Evolutionary conservation across 1,140 invertebrate genomes (phyloP), one percentile per base, ranked within the genome.

Genomic region (Brachionus calyciflorus): DNA sequence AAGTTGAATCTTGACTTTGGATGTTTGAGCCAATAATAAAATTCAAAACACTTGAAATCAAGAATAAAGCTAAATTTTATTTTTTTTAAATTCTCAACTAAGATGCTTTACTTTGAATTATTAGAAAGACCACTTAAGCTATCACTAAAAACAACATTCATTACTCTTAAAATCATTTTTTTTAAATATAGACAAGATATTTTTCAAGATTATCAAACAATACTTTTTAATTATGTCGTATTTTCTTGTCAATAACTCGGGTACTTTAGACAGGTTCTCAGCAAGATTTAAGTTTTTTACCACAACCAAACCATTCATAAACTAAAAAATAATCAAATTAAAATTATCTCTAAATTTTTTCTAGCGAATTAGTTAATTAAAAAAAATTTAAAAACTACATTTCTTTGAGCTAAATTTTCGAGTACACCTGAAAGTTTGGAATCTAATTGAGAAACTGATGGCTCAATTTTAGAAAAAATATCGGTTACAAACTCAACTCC

Each of bases 211-310:
- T n/a, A 17, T 53, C 19, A 6, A 26, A 26, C 21, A 53, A 53
- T 60, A 60, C 55, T 65, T 65, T 24, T 65, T 65, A n/a, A 65
- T 26, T 65, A 17, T 46, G 14, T 41, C 2, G 44, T 24, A 44
- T 65, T 65, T 24, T 19, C 21, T 14, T 6, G 21, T 14, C 24
- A 65, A 12, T 14, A 19, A 10, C 0, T 14, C 44, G 1, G 60
- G 1, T 14, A 44, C 30, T 41, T 44, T 3, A 12, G 6, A 24
- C 14, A 44, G 12, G 30, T 24, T 37, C 7, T 7, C n/a, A 37
- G 17, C 9, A 0, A 37, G n/a, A 49, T 49, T 17, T 0, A 60
- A 4, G 7, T 60, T 37, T 9, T 65, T 65, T 3, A 65, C 17
- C 7, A 65, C 40, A 2, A 44, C 60, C 41, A 65, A 28, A 7